Conservation (phyloP, 92 coral and sea anemone genomes). For the Actinostola sp. region DNA sequence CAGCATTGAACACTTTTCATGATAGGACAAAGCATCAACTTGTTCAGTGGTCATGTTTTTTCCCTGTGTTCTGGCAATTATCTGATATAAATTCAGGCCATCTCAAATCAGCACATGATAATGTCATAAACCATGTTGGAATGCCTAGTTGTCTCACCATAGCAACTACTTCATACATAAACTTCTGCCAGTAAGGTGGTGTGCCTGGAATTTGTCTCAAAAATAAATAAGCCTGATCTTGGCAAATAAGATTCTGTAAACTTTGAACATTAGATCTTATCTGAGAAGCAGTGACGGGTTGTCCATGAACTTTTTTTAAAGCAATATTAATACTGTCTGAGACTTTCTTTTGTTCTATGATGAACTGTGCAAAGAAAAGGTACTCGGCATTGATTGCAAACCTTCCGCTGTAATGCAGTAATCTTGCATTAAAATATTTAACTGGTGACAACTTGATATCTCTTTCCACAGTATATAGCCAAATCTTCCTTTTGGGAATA, state of each 20-base stretch:
- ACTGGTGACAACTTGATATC: conserved; percentile 35
- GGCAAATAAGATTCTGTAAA: no score
- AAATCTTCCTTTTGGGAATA: conserved; percentile 66
- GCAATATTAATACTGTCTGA: conserved; percentile 60
- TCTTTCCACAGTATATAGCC: conserved; percentile 50
- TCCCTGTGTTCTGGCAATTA: no score
- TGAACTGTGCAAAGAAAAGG: conserved; percentile 68
- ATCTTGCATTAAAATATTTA: conserved; percentile 56
- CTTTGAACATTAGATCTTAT: conserved; percentile 42
- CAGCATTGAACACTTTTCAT: conserved; percentile 57
- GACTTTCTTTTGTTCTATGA: conserved; percentile 61
- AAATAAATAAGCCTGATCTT: no score
- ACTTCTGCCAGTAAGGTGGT: no score
- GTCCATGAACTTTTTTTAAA: conserved; percentile 57
- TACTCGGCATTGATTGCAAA: no score
- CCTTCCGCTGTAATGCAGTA: no score
- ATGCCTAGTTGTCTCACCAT: conserved; percentile 52
- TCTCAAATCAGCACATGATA: no score
- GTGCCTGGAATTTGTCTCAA: no score
- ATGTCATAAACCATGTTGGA: conserved; percentile 49
- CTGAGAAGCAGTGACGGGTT: conserved; percentile 56
- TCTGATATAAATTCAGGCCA: no score
- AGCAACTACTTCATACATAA: conserved; percentile 31
- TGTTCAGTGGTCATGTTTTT: no score
- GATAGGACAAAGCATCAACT: no score